Base-by-base conservation (phyloP, 2,888 invertebrate species). In the Diarsia rubi region DNA sequence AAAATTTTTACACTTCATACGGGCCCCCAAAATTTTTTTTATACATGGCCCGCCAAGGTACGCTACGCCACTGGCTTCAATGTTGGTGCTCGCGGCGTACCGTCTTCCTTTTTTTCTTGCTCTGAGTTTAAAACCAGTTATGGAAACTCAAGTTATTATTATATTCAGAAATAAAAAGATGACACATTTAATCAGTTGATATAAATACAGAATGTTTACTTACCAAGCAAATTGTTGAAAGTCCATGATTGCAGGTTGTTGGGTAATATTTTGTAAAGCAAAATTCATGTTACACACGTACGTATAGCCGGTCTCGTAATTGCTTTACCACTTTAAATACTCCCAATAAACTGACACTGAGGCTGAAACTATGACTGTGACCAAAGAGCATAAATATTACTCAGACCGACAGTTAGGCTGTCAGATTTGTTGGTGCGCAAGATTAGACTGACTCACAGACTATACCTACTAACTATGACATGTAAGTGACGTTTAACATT, bases 221-320 rank as follows among this genome's bases (percentile, higher is more conserved):
- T 74, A 73, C 73, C 75, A 73, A 49, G 75, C 42, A 42, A 74
- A 74, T n/a, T 42, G 49, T 44, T 75, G 42, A 11, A 73, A 73
- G n/a, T 73, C 31, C 75, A 73, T 74, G 19, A 42, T 49, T 19
- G 37, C 37, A 37, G 47, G 47, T n/a, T 49, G 47, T 19, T 73
- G 14, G 16, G n/a, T n/a, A 12, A n/a, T n/a, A 24, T 16, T 44
- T 75, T 73, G 75, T 74, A 73, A 60, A 74, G 14, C 27, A 74
- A 47, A 12, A 12, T 49, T 47, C 57, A 59, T 12, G 14, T 47
- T 65, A 37, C 5, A 37, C 9, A 47, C 31, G 8, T 31, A 24
- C 2, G 14, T 21, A 37, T 21, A 21, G 60, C 21, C 37, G 21
- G 12, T 21, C 37, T 60, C 60, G 21, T 60, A 60, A 60, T 12